Evolutionary conservation across 1,140 invertebrate species (phyloP).

Genomic region (Drosophila novamexicana): DNA sequence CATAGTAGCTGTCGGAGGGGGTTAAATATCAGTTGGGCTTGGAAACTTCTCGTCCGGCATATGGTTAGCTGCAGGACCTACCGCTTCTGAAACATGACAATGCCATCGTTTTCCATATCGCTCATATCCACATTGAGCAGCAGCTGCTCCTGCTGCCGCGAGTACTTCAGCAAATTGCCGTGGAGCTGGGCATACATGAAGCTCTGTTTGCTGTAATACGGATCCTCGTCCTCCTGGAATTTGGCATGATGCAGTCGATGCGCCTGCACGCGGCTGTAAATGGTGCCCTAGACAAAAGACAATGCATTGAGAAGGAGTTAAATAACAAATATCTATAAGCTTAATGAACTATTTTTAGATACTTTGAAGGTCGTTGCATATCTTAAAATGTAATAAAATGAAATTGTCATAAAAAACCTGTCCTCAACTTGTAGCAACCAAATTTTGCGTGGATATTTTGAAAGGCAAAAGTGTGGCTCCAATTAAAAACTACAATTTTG

Average conservation of each 20-base stretch:
- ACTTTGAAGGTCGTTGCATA: too few relatives aligned
- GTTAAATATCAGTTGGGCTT: neutral
- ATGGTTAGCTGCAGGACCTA: constrained; percentile 66
- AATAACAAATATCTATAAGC: too few relatives aligned
- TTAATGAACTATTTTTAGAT: too few relatives aligned
- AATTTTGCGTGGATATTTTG: too few relatives aligned
- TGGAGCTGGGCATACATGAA: constrained; percentile 94
- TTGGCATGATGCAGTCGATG: constrained; percentile 96
- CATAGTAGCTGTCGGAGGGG: constrained; percentile 87
- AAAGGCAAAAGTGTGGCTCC: too few relatives aligned
- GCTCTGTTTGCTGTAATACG: constrained; percentile 93
- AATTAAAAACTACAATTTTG: too few relatives aligned
- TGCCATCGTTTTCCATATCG: constrained; percentile 92
- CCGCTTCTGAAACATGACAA: constrained; percentile 94
- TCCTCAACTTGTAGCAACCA: too few relatives aligned
- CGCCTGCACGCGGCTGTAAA: constrained; percentile 91
- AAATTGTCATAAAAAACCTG: too few relatives aligned
- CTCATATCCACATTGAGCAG: constrained; percentile 92
- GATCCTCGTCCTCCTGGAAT: constrained; percentile 95
- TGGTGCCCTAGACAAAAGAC: constrained; percentile 85
- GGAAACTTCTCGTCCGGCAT: neutral
- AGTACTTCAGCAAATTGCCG: constrained; percentile 88
- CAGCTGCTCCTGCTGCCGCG: constrained; percentile 89
- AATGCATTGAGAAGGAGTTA: neutral
- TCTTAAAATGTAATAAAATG: too few relatives aligned